A percentile compares a stretch with the other conserved stretches of the same genome.
phyloP scores from a whole-genome alignment of 2,797 vertebrate genomes.

The Falco concolor region DNA sequence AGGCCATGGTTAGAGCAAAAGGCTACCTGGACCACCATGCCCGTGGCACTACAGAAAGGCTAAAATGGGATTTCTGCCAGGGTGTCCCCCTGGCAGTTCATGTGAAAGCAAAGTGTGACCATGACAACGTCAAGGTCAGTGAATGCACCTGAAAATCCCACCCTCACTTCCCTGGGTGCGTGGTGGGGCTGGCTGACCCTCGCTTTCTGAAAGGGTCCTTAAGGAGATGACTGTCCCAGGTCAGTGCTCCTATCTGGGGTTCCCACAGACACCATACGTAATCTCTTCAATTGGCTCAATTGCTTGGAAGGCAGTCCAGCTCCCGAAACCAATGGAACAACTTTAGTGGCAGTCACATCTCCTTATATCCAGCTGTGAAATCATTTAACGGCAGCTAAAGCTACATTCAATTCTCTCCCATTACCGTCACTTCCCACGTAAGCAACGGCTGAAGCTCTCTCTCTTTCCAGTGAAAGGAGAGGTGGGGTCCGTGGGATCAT shows the following conservation, averaged over 20 bases:
- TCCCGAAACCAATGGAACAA: not conserved
- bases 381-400: not conserved
- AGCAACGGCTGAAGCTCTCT: not conserved
- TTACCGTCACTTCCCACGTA: slow-evolving; percentile 12
- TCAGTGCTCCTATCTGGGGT: rapidly evolving
- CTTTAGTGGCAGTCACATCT: not conserved
- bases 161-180: rapidly evolving
- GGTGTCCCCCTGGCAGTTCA: not conserved
- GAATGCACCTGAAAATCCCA: not conserved
- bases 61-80: not conserved
- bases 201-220: not conserved
- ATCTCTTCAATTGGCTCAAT: not conserved
- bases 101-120: not conserved
- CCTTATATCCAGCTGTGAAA: slow-evolving; percentile 11
- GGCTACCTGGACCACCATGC: not conserved
- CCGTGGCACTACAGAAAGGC: not conserved
- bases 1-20: not conserved
- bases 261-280: not conserved
- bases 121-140: rapidly evolving
- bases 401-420: not conserved
- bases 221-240: not conserved
- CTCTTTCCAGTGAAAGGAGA: not conserved
- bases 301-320: not conserved
- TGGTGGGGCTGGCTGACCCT: not conserved
- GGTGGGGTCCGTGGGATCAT: slow-evolving; percentile 44